A percentile compares a stretch with the other conserved stretches of the same genome.
Evolutionary conservation across 2,888 invertebrate species (phyloP).

Genomic region (Himalopsyche tibetana): DNA sequence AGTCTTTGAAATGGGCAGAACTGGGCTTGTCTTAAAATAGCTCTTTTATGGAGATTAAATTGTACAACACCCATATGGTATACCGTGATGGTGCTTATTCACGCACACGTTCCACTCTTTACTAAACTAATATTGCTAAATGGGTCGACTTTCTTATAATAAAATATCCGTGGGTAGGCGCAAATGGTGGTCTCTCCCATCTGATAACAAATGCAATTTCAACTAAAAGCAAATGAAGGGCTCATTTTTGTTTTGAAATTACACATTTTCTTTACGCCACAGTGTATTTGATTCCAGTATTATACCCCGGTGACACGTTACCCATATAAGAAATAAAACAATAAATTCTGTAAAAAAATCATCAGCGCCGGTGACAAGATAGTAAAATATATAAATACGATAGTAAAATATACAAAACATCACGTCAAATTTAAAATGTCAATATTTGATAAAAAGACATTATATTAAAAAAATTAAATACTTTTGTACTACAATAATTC

Average conservation of each 20-base stretch:
- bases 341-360: too few relatives aligned
- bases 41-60: slow-evolving; percentile 65
- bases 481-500: too few relatives aligned
- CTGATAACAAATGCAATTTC: slow-evolving; percentile 46
- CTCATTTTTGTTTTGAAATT: slow-evolving; percentile 37
- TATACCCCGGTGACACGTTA: not conserved
- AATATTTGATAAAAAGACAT: too few relatives aligned
- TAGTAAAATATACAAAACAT: too few relatives aligned
- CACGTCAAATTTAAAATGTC: too few relatives aligned
- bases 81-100: slow-evolving; percentile 55
- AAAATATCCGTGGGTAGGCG: slow-evolving; percentile 29
- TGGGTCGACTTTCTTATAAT: slow-evolving; percentile 44
- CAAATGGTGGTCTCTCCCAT: slow-evolving; percentile 8
- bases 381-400: too few relatives aligned
- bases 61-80: slow-evolving; percentile 55
- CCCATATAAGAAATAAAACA: too few relatives aligned
- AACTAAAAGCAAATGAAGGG: slow-evolving; percentile 42
- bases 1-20: slow-evolving; percentile 49
- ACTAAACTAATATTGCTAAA: slow-evolving; percentile 41
- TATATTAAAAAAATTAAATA: too few relatives aligned
- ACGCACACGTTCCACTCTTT: slow-evolving; percentile 55
- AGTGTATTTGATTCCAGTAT: not conserved
- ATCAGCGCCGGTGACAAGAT: too few relatives aligned
- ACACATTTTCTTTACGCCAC: not conserved
- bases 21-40: slow-evolving; percentile 61